These are phyloP conservation scores for Pogonomyrmex californicus DNA, from an alignment of 1,140 invertebrate species.

Conservation along the genomic window DNA sequence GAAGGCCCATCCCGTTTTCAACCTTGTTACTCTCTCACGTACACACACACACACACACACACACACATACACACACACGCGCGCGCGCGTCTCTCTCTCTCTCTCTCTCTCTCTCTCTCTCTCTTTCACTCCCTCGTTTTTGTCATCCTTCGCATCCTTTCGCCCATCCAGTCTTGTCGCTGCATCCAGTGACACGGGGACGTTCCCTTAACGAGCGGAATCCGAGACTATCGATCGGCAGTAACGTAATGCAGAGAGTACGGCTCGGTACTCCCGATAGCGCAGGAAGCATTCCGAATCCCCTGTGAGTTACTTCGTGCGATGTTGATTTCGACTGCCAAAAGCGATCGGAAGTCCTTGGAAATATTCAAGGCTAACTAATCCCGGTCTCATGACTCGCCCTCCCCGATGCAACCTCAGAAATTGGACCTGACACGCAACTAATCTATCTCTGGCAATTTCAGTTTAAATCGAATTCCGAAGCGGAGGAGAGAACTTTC, in stretches of 20 bases:
- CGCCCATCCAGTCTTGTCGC: constrained; percentile 5
- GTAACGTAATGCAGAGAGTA: constrained; percentile 44
- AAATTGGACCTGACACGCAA: constrained; percentile 30
- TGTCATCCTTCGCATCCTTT: background rate
- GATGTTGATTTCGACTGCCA: constrained; percentile 56
- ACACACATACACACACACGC: background rate
- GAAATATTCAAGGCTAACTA: constrained; percentile 57
- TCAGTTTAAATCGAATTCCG: constrained; percentile 27
- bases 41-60: background rate
- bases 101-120: background rate
- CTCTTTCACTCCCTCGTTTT: background rate
- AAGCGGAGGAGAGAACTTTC: background rate
- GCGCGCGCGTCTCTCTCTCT: background rate
- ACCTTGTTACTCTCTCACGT: constrained; percentile 46
- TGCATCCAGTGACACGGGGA: constrained; percentile 65
- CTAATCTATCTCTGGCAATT: constrained; percentile 28
- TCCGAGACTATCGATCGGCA: constrained; percentile 73
- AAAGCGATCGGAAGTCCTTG: constrained; percentile 56
- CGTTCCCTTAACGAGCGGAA: constrained; percentile 70
- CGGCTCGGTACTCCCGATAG: constrained; percentile 36
- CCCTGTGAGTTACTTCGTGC: constrained; percentile 46
- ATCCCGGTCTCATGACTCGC: constrained; percentile 30
- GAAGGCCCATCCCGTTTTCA: constrained; percentile 63
- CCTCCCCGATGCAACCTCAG: constrained; percentile 7
- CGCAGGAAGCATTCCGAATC: constrained; percentile 53